phyloP scores from a whole-genome alignment of 2,113 vertebrate species.

The Megalops atlanticus region DNA sequence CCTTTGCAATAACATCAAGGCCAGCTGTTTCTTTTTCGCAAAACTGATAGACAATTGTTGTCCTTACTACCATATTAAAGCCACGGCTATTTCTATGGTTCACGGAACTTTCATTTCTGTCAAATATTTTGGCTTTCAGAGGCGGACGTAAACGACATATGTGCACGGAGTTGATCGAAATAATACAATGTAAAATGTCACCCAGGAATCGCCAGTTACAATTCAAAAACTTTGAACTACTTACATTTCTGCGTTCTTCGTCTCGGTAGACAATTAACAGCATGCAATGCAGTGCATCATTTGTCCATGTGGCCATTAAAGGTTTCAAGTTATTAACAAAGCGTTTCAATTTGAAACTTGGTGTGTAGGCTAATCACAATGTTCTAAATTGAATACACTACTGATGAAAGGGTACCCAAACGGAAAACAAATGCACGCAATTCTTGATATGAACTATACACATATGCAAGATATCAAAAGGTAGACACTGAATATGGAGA shows the following conservation, averaged over 20 bases:
- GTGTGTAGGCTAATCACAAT: neutral
- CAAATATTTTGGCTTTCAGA: neutral
- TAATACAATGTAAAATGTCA: neutral
- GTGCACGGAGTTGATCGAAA: neutral
- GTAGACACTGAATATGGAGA: no score
- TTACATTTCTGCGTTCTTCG: slow-evolving; percentile 1
- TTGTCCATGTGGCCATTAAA: neutral
- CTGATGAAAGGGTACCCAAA: neutral
- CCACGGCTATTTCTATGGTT: neutral
- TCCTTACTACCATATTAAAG: neutral
- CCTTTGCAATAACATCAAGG: neutral
- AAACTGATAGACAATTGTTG: neutral
- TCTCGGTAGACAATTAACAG: neutral
- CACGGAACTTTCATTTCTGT: neutral
- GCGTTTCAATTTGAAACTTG: neutral
- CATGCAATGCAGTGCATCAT: neutral
- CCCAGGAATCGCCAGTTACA: neutral
- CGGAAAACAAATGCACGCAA: slow-evolving; percentile 10
- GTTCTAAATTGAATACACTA: neutral
- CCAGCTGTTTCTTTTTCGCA: no score
- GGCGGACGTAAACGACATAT: neutral
- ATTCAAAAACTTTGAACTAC: neutral
- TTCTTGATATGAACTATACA: neutral
- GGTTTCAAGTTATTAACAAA: neutral
- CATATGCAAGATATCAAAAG: neutral